phyloP scores from a whole-genome alignment of 2,888 invertebrate species.

The Ptychoptera albimana region DNA sequence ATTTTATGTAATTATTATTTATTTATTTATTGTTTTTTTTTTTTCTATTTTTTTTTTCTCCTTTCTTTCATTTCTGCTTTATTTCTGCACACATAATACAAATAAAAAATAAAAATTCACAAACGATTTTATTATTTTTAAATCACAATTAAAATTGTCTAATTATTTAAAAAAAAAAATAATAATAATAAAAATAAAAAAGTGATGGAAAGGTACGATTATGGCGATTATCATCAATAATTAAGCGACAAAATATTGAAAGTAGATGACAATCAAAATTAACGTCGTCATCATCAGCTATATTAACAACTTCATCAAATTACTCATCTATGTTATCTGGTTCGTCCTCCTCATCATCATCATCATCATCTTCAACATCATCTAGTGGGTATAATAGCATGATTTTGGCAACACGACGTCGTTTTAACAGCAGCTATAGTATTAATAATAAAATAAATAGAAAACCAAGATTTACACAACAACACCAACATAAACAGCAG shows the following conservation, averaged over 20 bases:
- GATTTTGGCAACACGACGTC: too few relatives aligned
- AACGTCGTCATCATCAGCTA: not conserved
- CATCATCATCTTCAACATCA: conserved; percentile 9
- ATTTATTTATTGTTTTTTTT: not conserved
- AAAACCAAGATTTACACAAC: too few relatives aligned
- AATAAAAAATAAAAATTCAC: too few relatives aligned
- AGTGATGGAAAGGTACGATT: conserved; percentile 20
- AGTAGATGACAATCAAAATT: not conserved
- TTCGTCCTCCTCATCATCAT: conserved; percentile 17
- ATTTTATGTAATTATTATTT: not conserved
- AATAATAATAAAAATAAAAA: not conserved
- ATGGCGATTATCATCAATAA: conserved; percentile 18
- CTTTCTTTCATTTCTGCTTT: not conserved
- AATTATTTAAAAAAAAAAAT: not conserved
- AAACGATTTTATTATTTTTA: too few relatives aligned
- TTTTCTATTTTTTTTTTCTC: not conserved
- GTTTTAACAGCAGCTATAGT: too few relatives aligned
- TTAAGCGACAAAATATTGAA: conserved; percentile 14
- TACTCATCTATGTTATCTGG: conserved; percentile 17
- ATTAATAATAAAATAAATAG: too few relatives aligned
- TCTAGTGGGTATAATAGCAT: not conserved
- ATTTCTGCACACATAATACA: not conserved
- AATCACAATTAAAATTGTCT: too few relatives aligned
- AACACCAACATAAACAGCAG: too few relatives aligned
- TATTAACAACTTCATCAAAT: conserved; percentile 12